Percentiles rank a stretch among this genome's conserved stretches.
These are phyloP conservation scores for Haliaeetus leucogaster DNA, from an alignment of 2,113 vertebrate species.

Conservation along the genomic window DNA sequence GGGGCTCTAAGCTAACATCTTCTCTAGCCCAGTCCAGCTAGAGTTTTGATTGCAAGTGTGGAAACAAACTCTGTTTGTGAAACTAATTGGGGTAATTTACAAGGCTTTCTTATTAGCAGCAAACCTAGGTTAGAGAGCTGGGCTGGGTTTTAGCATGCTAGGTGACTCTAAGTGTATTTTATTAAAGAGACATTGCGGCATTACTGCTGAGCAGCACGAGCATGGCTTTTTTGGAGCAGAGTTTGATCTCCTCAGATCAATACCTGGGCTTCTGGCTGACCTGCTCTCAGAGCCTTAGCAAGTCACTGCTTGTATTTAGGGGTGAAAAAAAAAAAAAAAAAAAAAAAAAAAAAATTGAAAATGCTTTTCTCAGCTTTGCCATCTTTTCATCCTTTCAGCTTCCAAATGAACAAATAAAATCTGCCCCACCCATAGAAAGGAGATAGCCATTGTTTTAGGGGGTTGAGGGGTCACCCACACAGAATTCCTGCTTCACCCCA, in stretches of 20 bases:
- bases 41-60: not conserved
- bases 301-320: not conserved
- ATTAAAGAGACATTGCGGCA: rapidly evolving
- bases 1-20: not conserved
- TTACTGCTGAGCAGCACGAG: not conserved
- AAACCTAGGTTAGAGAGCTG: not conserved
- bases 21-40: not conserved
- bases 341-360: no score
- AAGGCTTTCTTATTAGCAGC: not conserved
- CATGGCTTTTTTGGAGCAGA: rapidly evolving
- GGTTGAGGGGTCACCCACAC: not conserved
- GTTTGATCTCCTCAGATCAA: not conserved
- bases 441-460: not conserved
- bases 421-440: not conserved
- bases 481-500: not conserved
- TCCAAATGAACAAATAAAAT: no score
- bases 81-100: not conserved
- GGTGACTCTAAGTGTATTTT: not conserved
- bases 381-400: no score
- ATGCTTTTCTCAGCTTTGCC: no score
- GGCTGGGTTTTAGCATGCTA: not conserved
- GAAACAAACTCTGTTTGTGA: not conserved
- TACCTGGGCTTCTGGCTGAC: not conserved
- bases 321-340: no score
- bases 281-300: not conserved